These are phyloP conservation scores for Phylloscopus trochilus DNA, from an alignment of 2,113 vertebrate species.

Conservation along the genomic window DNA sequence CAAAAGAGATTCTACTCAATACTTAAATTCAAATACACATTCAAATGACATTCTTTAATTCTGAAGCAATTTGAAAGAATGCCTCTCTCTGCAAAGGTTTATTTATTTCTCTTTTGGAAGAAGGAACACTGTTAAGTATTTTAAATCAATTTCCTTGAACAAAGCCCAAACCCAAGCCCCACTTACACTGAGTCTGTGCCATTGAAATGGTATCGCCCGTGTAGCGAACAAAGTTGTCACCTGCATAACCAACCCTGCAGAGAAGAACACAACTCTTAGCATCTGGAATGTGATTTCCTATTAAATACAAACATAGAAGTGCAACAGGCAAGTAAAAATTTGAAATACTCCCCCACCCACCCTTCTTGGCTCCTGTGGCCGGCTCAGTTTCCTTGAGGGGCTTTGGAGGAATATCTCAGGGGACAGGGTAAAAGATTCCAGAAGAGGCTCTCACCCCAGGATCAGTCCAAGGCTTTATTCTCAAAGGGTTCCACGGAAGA, in stretches of 20 bases:
- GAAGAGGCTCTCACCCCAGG: too few species aligned
- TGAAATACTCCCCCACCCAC: too few species aligned
- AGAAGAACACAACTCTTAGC: not conserved
- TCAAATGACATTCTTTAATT: not conserved
- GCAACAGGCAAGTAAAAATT: not conserved
- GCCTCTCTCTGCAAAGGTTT: not conserved
- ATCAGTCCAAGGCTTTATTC: too few species aligned
- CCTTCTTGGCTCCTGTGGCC: too few species aligned
- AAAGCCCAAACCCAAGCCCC: not conserved
- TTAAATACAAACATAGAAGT: not conserved
- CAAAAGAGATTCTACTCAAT: not conserved
- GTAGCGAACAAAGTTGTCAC: conserved; percentile 96
- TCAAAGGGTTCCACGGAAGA: too few species aligned
- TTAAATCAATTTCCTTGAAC: not conserved
- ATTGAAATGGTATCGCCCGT: conserved; percentile 92
- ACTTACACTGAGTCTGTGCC: conserved; percentile 96
- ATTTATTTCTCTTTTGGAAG: not conserved
- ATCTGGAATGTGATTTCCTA: not conserved
- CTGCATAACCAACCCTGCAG: conserved; percentile 91
- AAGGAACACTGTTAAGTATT: not conserved
- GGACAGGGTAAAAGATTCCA: too few species aligned
- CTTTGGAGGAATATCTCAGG: too few species aligned
- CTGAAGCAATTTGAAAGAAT: not conserved
- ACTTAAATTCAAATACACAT: not conserved
- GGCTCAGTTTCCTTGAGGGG: too few species aligned